These are phyloP conservation scores for Ornithoptera priamus DNA, from an alignment of 2,888 invertebrate species.

Conservation along the genomic window DNA sequence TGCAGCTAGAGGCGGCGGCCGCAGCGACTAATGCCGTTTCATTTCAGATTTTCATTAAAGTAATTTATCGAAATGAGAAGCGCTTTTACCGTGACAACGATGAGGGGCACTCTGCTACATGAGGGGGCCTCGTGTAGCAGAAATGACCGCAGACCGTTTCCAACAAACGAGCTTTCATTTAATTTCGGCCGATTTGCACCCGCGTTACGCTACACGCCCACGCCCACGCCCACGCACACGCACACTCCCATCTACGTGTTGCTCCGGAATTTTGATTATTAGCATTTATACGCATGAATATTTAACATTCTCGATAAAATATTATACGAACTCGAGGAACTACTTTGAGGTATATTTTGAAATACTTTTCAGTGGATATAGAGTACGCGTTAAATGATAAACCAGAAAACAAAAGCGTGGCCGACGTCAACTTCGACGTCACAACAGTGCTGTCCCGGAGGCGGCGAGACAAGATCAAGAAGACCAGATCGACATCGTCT, in stretches of 20 bases:
- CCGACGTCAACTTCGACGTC: neutral
- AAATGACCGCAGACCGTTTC: no score
- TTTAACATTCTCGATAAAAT: neutral
- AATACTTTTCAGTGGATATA: slow-evolving; percentile 7
- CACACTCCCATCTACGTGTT: no score
- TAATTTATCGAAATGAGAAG: neutral
- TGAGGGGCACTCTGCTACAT: no score
- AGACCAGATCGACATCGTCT: slow-evolving; percentile 41
- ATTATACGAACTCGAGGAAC: neutral
- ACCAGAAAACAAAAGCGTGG: slow-evolving; percentile 23
- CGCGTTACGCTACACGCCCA: no score
- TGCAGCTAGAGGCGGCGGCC: neutral
- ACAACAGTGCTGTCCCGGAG: neutral
- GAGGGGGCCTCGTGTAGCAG: no score
- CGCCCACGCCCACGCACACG: no score
- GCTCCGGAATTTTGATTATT: no score
- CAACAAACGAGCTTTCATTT: no score
- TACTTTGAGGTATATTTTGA: neutral
- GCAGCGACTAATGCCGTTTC: neutral
- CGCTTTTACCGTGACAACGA: no score
- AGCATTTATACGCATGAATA: neutral
- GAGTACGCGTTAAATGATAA: slow-evolving; percentile 11
- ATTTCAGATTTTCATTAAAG: neutral
- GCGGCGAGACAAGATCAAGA: slow-evolving; percentile 17
- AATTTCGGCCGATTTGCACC: no score